phyloP scores from a whole-genome alignment of 2,113 vertebrate species.

The Antechinus stuartii region DNA sequence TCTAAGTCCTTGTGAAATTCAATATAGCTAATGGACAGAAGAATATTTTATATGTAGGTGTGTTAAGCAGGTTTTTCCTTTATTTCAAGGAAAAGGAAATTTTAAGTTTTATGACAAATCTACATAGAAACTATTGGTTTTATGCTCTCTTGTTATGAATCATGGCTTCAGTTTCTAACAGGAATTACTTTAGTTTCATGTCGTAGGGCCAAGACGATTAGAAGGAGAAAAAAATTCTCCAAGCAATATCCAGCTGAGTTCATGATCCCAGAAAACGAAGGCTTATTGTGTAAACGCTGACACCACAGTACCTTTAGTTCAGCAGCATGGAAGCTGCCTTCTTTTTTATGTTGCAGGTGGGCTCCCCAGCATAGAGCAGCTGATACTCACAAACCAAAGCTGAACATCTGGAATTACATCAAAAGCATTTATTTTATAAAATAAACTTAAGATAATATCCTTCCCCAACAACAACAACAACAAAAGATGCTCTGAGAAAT shows the following conservation, averaged over 20 bases:
- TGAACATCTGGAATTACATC: not conserved
- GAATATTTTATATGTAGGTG: not conserved
- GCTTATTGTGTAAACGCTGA: slow-evolving; percentile 75
- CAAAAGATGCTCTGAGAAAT: not conserved
- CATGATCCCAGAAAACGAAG: slow-evolving; percentile 81
- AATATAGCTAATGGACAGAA: not conserved
- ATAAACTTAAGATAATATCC: not conserved
- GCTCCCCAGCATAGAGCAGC: not conserved
- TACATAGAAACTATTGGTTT: not conserved
- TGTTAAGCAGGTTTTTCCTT: not conserved
- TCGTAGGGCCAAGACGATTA: slow-evolving; percentile 40
- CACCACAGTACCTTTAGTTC: not conserved
- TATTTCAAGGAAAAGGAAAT: not conserved
- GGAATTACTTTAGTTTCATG: not conserved
- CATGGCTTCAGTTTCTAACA: not conserved
- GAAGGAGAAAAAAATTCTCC: not conserved
- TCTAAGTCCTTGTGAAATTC: not conserved
- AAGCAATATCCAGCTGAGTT: slow-evolving; percentile 70
- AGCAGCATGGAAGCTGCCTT: not conserved
- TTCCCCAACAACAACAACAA: not conserved
- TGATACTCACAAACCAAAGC: not conserved
- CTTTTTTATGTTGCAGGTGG: not conserved
- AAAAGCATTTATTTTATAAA: slow-evolving; percentile 9
- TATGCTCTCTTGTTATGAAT: not conserved
- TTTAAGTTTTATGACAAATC: not conserved